A percentile compares a stretch with the other conserved stretches of the same genome.
phyloP scores from a whole-genome alignment of 1,140 invertebrate species.

The Palaemon carinicauda region DNA sequence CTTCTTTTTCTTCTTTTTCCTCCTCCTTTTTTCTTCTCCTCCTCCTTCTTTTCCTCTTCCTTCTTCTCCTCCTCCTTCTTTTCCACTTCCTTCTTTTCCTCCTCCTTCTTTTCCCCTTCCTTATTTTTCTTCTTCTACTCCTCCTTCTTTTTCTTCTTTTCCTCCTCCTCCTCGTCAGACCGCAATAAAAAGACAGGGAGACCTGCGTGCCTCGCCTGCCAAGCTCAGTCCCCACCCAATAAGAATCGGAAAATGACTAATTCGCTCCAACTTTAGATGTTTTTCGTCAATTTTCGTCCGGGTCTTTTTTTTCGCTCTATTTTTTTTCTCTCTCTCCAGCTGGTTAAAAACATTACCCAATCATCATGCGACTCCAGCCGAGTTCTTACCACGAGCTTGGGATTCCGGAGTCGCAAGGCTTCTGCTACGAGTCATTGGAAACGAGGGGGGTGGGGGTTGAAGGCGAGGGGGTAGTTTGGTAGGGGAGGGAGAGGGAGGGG shows the following conservation, averaged over 20 bases:
- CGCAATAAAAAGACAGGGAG: neutral
- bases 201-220: neutral
- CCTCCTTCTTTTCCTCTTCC: neutral
- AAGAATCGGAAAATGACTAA: constrained; percentile 10
- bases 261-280: neutral
- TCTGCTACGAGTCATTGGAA: no score
- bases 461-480: no score
- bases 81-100: neutral
- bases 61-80: neutral
- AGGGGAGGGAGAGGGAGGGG: no score
- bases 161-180: no score
- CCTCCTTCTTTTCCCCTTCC: neutral
- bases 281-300: neutral
- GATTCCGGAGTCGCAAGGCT: no score
- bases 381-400: no score
- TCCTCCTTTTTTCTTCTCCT: neutral
- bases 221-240: neutral
- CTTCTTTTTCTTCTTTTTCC: neutral
- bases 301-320: no score
- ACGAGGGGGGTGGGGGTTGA: no score
- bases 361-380: no score
- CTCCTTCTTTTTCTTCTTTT: neutral
- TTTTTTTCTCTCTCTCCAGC: no score
- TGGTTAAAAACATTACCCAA: no score
- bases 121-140: neutral